A percentile compares a stretch with the other conserved stretches of the same genome.
phyloP scores from a whole-genome alignment of 2,113 vertebrate species.

The Dolichotis patagonum region DNA sequence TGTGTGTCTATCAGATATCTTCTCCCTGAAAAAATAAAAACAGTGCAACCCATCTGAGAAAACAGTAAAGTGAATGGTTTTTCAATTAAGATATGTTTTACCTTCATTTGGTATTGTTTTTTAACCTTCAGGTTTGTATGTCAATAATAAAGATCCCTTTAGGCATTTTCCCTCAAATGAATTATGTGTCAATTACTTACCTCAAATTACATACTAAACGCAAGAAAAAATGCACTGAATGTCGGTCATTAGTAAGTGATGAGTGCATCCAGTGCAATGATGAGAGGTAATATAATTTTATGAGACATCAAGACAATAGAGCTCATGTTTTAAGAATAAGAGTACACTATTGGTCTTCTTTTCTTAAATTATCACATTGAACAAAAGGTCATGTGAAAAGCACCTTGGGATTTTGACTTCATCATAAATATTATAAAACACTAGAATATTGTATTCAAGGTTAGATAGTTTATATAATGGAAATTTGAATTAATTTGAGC shows the following conservation, averaged over 20 bases:
- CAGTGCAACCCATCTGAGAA: not conserved
- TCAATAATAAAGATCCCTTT: not conserved
- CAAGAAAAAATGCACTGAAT: constrained; percentile 41
- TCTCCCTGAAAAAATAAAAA: constrained; percentile 20
- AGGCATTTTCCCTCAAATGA: constrained; percentile 14
- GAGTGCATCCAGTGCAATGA: not conserved
- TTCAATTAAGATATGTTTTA: not conserved
- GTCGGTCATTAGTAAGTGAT: constrained; percentile 52
- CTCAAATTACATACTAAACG: constrained; percentile 62
- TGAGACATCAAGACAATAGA: constrained; percentile 63
- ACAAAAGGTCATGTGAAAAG: constrained; percentile 54
- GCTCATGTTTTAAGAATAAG: constrained; percentile 30
- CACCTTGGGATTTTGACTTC: not conserved
- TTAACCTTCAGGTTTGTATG: not conserved
- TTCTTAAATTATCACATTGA: not conserved
- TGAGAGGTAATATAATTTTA: constrained; percentile 56
- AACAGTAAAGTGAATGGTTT: not conserved
- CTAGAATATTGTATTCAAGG: not conserved
- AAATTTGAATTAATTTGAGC: not conserved
- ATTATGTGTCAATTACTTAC: constrained; percentile 54
- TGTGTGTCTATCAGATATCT: not conserved
- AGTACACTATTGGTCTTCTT: not conserved
- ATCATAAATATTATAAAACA: constrained; percentile 23
- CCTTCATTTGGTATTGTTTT: not conserved
- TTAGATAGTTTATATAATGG: not conserved